Base-by-base conservation (phyloP, 2,888 invertebrate genomes). In the Papilio protenor region DNA sequence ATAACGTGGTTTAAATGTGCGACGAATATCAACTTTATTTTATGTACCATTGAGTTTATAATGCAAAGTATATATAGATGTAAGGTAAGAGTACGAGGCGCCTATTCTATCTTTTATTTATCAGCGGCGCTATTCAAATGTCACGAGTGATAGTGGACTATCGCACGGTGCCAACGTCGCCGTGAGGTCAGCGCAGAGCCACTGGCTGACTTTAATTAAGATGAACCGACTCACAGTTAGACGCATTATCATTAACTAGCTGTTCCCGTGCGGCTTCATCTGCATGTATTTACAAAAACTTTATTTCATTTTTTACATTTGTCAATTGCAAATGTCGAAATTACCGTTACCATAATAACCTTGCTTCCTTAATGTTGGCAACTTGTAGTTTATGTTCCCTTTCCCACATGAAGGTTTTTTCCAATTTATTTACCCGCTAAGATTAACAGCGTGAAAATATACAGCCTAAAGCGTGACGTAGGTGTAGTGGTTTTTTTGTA, bases 101-200 rank as follows among this genome's bases (percentile, higher is more conserved):
- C 74, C 74, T 52, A 40, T 33, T 52, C 61, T 74, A 77, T 77
- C 77, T 74, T 77, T 77, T 77, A 70, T 77, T 77, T 77, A 77
- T 77, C 77, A 70, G 77, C 57, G 74, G 21, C 66, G 69, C 73
- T 77, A 77, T 74, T 77, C 70, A 61, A 74, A 74, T 77, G 74
- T 77, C 74, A 77, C 70, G 74, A 77, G 55, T 21, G 77, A 77
- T 74, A 74, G 74, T 49, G n/a, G 61, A 69, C 73, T 74, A 23
- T 61, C 69, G 77, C 61, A 52, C 45, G 76, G 70, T 52, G 33
- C 52, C 64, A 59, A n/a, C 72, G 71, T 52, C 33, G 33, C 55
- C 55, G 18, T 73, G 64, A 64, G 77, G 77, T 73, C 77, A 73
- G 49, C 71, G 61, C 59, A 2, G 27, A 59, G 47, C 33, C 33